Evolutionary conservation across 2,888 invertebrate species (phyloP), one percentile per base, ranked within the genome.

Genomic region (Neuroscelio doddi): DNA sequence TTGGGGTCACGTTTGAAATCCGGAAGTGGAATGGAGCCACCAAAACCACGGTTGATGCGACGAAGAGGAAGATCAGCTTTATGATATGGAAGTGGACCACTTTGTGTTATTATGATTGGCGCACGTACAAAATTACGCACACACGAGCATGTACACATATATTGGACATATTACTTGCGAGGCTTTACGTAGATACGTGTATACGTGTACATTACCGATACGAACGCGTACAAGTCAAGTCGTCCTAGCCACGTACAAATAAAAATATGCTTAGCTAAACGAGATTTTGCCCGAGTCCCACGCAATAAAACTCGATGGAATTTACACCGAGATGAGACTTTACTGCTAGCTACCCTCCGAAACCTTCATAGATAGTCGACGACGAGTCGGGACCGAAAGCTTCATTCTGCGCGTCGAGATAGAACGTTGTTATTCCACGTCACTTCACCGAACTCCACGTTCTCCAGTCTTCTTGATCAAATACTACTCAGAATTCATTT

Each of bases 221-320:
- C 21, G 44, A 9, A 38, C 34, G 14, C 41, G 15, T 44, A n/a
- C n/a, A n/a, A n/a, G n/a, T n/a, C 17, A 36, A 47, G 36, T 9
- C 15, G 17, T 16, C 30, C 9, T 8, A 30, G 44, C 56, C 46
- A 56, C 51, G 52, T 61, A 42, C 55, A 38, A 53, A 62, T 67
- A 68, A 68, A 73, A 68, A 69, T 70, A 64, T 66, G 68, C 69
- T 75, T 68, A 67, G 57, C 62, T 59, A 65, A 71, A 73, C 63
- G 67, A 68, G 66, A 67, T 72, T 63, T 68, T 49, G 52, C 36
- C 32, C 34, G 36, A 30, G 36, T 32, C 44, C 27, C 41, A 36
- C 30, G 64, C 69, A 58, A 70, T 76, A 71, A 76, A 76, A 70
- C 68, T 68, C 68, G 64, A 70, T 69, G 70, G 70, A 72, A 72